phyloP scores from a whole-genome alignment of 2,113 vertebrate species.

The Nothoprocta pentlandii region DNA sequence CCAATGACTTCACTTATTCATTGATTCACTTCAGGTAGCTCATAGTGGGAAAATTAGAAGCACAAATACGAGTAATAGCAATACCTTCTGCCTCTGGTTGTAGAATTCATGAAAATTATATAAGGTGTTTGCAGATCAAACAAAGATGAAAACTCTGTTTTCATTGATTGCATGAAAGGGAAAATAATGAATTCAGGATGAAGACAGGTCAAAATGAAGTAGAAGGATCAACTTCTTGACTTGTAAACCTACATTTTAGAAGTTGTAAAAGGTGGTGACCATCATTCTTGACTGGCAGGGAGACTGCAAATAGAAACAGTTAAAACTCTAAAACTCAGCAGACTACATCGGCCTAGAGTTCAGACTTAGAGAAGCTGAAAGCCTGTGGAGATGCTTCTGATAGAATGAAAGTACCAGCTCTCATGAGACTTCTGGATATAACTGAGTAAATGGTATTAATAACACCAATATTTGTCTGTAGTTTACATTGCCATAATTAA shows the following conservation, averaged over 20 bases:
- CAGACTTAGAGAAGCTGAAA: not conserved
- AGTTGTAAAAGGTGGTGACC: not conserved
- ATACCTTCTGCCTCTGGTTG: not conserved
- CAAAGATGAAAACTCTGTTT: not conserved
- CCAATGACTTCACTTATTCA: not conserved
- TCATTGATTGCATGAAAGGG: not conserved
- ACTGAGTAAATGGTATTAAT: not conserved
- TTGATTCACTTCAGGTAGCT: not conserved
- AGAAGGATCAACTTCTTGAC: not conserved
- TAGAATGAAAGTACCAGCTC: not conserved
- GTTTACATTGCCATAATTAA: not conserved
- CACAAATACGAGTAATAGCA: not conserved
- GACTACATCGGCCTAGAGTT: not conserved
- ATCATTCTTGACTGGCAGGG: not conserved
- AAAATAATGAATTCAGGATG: not conserved
- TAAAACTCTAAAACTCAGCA: not conserved
- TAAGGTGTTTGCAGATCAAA: not conserved
- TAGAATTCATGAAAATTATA: not conserved
- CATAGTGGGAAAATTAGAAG: not conserved
- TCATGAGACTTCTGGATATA: not conserved
- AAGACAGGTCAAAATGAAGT: not conserved
- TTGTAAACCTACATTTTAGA: not conserved
- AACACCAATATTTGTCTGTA: not conserved
- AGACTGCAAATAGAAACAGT: not conserved
- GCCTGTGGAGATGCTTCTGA: fast-evolving